Base-by-base conservation (phyloP, 2,797 vertebrate genomes). In the Pagetopsis macropterus region DNA sequence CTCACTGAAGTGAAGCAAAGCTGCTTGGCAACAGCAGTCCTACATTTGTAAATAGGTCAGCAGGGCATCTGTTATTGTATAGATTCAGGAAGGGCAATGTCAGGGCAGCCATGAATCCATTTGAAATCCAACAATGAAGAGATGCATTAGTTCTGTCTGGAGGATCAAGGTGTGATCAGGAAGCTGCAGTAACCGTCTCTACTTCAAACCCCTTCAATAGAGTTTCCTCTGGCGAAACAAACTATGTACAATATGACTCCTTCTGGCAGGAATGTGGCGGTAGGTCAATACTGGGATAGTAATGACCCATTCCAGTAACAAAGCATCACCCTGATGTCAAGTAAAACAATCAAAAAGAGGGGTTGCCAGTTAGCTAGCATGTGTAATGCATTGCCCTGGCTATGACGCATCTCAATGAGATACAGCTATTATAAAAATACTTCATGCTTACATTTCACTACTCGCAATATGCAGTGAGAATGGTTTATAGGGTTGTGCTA, bases 31-130 rank as follows among this genome's bases (percentile, higher is more conserved):
- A 44, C 84, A 78, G 78, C 67, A 54, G 66, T n/a, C 58, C 51
- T 59, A 31, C 70, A 66, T 84, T 82, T 79, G 75, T 89, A 78
- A 87, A 82, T 75, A 67, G 78, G 88, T 89, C 79, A 79, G 67
- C 66, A 48, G 72, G 78, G 70, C 78, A 71, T 85, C 68, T 72
- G 78, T 78, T 76, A 81, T 86, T 79, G 78, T 43, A 85, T 66
- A 11, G 68, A 63, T 73, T 49, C 46, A 52, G 61, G 56, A 65
- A 61, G 73, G 66, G 54, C 17, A 1, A 48, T 31, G 68, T 63
- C 55, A 66, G 46, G 57, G 17, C 62, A 31, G 65, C 12, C 52
- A 37, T 12, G n/a, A 52, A 52, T 68, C 57, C 70, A 19, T 9
- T 16, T 16, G 9, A 62, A 49, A 33, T 23, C 16, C 12, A 2